Evolutionary conservation across 2,113 vertebrate genomes (phyloP).

Genomic region (Melanotaenia duboulayi): DNA sequence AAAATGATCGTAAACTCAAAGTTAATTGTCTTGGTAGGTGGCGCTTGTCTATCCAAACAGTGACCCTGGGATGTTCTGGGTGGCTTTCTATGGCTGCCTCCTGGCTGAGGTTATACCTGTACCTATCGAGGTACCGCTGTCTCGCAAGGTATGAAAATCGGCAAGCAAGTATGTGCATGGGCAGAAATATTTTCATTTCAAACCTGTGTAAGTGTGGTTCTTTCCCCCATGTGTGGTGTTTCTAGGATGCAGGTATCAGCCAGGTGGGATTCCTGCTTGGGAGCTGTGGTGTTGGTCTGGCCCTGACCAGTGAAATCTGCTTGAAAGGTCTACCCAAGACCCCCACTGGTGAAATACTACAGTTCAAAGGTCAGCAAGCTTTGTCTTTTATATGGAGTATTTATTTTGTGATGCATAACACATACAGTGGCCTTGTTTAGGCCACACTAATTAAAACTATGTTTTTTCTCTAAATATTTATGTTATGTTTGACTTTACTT

Average conservation of each 20-base stretch:
- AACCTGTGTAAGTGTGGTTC: not conserved
- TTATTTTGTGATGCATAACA: not conserved
- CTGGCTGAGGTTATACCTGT: constrained; percentile 97
- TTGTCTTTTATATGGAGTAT: not conserved
- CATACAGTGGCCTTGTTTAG: not conserved
- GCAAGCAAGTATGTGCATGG: not conserved
- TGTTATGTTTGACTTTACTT: not conserved
- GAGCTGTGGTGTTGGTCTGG: constrained; percentile 93
- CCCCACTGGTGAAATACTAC: constrained; percentile 95
- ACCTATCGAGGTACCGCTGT: constrained; percentile 97
- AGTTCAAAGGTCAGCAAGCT: constrained; percentile 91
- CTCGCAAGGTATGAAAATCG: constrained; percentile 89
- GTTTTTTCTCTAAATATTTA: not conserved
- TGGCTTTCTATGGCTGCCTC: constrained; percentile 97
- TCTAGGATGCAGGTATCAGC: constrained; percentile 94
- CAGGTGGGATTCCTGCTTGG: constrained; percentile 98
- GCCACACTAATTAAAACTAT: not conserved
- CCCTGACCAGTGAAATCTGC: constrained; percentile 97
- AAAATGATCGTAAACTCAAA: not conserved
- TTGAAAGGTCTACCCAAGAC: constrained; percentile 97
- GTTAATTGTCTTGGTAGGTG: constrained; percentile 81
- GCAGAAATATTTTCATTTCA: not conserved
- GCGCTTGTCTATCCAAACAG: constrained; percentile 98
- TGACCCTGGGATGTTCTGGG: constrained; percentile 98
- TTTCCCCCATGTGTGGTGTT: constrained; percentile 13